phyloP scores from a whole-genome alignment of 2,888 invertebrate species.

The Pyrrhosoma nymphula region DNA sequence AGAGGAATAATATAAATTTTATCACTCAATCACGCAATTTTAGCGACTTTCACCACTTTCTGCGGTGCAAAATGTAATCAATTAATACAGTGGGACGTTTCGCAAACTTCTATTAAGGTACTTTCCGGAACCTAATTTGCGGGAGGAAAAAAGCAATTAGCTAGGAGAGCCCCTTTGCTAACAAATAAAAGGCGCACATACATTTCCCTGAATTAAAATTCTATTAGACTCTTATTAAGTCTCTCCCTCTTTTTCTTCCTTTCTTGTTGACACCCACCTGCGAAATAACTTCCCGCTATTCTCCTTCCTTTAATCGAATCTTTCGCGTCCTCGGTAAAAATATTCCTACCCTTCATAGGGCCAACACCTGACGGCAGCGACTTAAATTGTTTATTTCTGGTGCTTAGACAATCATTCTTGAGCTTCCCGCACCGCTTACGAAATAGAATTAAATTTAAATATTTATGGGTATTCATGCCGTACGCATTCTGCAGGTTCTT shows the following conservation, averaged over 20 bases:
- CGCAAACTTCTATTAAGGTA: not conserved
- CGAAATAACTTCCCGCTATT: not conserved
- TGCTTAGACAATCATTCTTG: no score
- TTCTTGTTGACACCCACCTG: not conserved
- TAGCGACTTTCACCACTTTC: not conserved
- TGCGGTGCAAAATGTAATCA: not conserved
- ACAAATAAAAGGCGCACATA: not conserved
- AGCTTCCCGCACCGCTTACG: no score
- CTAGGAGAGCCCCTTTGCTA: not conserved
- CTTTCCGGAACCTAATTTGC: not conserved
- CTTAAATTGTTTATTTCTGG: no score
- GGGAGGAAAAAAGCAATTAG: slow-evolving; percentile 7
- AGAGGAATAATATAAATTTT: not conserved
- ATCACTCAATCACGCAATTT: not conserved
- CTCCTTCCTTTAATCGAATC: not conserved
- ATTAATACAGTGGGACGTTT: not conserved
- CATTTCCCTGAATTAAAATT: slow-evolving; percentile 12
- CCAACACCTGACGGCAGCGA: not conserved
- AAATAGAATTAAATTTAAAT: no score
- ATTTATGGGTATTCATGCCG: no score
- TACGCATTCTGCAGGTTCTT: no score
- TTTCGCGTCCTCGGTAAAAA: not conserved
- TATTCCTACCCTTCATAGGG: not conserved
- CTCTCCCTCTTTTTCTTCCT: not conserved
- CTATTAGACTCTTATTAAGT: not conserved